phyloP scores from a whole-genome alignment of 1,140 invertebrate genomes.

The Neodiprion pinetum region DNA sequence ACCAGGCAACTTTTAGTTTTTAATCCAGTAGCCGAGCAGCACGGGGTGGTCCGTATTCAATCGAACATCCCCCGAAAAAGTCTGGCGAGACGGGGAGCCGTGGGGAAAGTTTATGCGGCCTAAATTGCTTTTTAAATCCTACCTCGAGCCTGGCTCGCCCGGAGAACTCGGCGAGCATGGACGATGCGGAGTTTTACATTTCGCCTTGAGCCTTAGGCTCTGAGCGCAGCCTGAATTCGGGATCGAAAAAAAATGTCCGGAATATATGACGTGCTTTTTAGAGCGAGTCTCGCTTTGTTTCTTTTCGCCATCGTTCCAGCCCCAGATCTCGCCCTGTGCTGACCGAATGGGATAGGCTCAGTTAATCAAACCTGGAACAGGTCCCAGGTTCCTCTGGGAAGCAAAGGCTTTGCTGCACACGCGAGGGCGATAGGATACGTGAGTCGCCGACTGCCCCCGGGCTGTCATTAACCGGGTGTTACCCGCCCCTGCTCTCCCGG shows the following conservation, averaged over 20 bases:
- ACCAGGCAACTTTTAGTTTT: constrained; percentile 12
- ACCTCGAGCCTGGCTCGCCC: not conserved
- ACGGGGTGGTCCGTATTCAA: not conserved
- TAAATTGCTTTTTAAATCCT: constrained; percentile 8
- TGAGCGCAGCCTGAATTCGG: not conserved
- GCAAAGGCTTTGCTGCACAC: constrained; percentile 1
- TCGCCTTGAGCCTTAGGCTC: not conserved
- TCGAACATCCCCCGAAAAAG: not conserved
- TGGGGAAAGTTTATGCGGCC: constrained; percentile 1
- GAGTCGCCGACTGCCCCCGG: constrained; percentile 9
- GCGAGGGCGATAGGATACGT: not conserved
- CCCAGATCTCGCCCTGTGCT: not conserved
- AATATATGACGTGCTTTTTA: not conserved
- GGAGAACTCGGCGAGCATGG: not conserved
- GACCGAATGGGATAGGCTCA: constrained; percentile 1
- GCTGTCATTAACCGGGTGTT: constrained; percentile 17
- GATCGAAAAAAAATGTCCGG: not conserved
- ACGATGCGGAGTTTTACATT: constrained; percentile 2
- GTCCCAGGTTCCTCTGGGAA: constrained; percentile 12
- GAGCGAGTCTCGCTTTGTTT: not conserved
- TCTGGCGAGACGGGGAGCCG: constrained; percentile 3
- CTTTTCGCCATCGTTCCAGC: not conserved
- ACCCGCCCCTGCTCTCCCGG: not conserved
- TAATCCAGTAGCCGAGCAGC: constrained; percentile 8
- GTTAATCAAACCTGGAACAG: constrained; percentile 18